phyloP scores from a whole-genome alignment of 1,140 invertebrate species.

The Trachymyrmex septentrionalis region DNA sequence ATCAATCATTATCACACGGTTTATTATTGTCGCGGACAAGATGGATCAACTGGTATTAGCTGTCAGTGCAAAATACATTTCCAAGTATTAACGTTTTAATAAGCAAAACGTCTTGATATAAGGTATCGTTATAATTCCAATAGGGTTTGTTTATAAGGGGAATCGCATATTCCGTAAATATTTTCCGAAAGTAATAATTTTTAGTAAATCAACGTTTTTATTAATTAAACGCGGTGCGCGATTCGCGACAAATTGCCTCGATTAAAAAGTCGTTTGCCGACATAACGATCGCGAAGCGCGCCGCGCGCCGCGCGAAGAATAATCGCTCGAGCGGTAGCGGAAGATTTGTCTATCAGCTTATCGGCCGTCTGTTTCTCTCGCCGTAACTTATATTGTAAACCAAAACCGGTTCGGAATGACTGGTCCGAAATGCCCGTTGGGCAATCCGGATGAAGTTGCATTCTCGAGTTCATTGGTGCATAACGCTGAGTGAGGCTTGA shows the following conservation, averaged over 20 bases:
- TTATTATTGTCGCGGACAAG: constrained; percentile 40
- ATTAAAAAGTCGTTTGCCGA: constrained; percentile 71
- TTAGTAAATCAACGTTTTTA: constrained; percentile 62
- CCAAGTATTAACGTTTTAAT: constrained; percentile 47
- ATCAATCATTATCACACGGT: constrained; percentile 39
- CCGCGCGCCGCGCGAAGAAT: constrained; percentile 62
- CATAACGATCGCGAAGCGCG: constrained; percentile 65
- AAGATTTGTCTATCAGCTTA: constrained; percentile 78
- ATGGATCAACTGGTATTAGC: constrained; percentile 45
- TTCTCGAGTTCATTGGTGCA: constrained; percentile 72
- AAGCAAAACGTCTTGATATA: constrained; percentile 38
- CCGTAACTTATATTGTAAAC: constrained; percentile 76
- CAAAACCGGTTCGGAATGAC: constrained; percentile 73
- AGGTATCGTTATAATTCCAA: constrained; percentile 63
- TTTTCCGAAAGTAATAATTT: constrained; percentile 53
- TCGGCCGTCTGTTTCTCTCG: constrained; percentile 70
- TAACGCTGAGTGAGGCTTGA: constrained; percentile 66
- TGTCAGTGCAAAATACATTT: constrained; percentile 28
- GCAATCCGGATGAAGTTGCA: constrained; percentile 74
- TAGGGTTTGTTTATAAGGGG: constrained; percentile 29
- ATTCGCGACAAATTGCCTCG: constrained; percentile 68
- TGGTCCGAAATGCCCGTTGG: constrained; percentile 57
- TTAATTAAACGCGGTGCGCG: constrained; percentile 59
- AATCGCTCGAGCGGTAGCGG: constrained; percentile 72
- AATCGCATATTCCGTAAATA: constrained; percentile 26